Evolutionary conservation across 2,888 invertebrate species (phyloP).

Genomic region (Tetranychus piercei): DNA sequence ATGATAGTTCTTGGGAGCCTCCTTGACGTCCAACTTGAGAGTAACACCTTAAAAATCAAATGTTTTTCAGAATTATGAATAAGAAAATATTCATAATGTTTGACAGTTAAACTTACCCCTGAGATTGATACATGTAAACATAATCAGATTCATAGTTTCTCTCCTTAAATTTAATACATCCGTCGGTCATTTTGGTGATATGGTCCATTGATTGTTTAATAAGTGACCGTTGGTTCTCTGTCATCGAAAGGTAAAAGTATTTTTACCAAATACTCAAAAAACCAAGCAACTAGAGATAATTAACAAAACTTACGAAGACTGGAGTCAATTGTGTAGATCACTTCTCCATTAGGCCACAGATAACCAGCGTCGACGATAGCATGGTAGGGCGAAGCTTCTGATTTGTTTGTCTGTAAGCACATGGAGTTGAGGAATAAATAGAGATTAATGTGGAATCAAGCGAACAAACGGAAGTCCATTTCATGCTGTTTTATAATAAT

Average conservation of each 20-base stretch:
- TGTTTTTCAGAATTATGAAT: not conserved
- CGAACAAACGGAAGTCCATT: too few relatives aligned
- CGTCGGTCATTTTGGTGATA: not conserved
- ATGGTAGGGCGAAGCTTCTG: slow-evolving; percentile 8
- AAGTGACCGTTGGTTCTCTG: not conserved
- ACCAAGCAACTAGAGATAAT: not conserved
- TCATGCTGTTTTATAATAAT: too few relatives aligned
- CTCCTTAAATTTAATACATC: slow-evolving; percentile 13
- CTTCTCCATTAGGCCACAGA: slow-evolving; percentile 14
- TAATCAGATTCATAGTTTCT: not conserved
- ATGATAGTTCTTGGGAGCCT: slow-evolving; percentile 11
- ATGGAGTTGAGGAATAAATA: not conserved
- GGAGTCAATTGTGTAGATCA: slow-evolving; percentile 10
- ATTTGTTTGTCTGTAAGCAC: slow-evolving; percentile 7
- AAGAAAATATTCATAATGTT: too few relatives aligned
- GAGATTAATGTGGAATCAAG: not conserved
- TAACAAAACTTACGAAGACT: not conserved
- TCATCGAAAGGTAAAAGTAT: not conserved
- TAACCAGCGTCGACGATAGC: not conserved
- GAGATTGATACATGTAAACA: slow-evolving; percentile 7
- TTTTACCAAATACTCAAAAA: not conserved
- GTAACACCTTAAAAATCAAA: not conserved
- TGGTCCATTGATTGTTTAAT: slow-evolving; percentile 11
- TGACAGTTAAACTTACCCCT: slow-evolving; percentile 1
- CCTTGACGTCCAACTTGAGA: slow-evolving; percentile 12